A percentile compares a stretch with the other conserved stretches of the same genome.
phyloP scores from a whole-genome alignment of 2,888 invertebrate species.

The Drosophila mettleri region DNA sequence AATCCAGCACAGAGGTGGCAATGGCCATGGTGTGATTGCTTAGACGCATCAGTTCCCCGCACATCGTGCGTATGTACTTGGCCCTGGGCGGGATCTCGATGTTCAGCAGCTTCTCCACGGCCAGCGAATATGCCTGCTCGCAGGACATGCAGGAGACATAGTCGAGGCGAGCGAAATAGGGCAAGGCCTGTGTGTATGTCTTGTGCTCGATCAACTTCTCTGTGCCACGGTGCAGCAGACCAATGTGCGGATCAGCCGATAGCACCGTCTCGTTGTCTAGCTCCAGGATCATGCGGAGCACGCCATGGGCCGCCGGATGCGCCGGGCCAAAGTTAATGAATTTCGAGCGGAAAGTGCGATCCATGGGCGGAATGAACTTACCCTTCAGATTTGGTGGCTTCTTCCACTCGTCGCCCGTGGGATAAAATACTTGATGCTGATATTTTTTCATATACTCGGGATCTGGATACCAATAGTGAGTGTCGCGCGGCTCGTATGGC shows the following conservation, averaged over 20 bases:
- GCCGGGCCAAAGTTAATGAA: conserved; percentile 94
- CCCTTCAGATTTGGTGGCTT: conserved; percentile 78
- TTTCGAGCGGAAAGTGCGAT: conserved; percentile 88
- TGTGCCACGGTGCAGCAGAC: conserved; percentile 94
- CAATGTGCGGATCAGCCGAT: conserved; percentile 93
- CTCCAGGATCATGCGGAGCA: conserved; percentile 91
- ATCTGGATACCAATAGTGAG: conserved; percentile 88
- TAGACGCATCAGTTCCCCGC: conserved; percentile 91
- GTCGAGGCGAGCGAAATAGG: conserved; percentile 94
- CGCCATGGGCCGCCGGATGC: conserved; percentile 96
- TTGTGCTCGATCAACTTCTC: conserved; percentile 96
- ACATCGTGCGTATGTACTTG: conserved; percentile 91
- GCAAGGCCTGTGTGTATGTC: conserved; percentile 93
- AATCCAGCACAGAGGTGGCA: conserved; percentile 91
- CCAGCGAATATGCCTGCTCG: conserved; percentile 91
- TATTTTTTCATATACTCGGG: conserved; percentile 87
- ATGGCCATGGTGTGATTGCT: conserved; percentile 92
- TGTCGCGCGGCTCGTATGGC: conserved; percentile 35
- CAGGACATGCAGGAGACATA: conserved; percentile 94
- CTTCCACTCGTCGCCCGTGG: conserved; percentile 84
- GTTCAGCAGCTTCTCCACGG: conserved; percentile 93
- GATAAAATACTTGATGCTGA: conserved; percentile 87
- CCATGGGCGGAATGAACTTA: conserved; percentile 84
- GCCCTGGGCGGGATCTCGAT: conserved; percentile 91
- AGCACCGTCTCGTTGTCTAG: conserved; percentile 93